Evolutionary conservation across 2,888 invertebrate species (phyloP), one percentile per base, ranked within the genome.

Genomic region (Kryphioiulus occultus): DNA sequence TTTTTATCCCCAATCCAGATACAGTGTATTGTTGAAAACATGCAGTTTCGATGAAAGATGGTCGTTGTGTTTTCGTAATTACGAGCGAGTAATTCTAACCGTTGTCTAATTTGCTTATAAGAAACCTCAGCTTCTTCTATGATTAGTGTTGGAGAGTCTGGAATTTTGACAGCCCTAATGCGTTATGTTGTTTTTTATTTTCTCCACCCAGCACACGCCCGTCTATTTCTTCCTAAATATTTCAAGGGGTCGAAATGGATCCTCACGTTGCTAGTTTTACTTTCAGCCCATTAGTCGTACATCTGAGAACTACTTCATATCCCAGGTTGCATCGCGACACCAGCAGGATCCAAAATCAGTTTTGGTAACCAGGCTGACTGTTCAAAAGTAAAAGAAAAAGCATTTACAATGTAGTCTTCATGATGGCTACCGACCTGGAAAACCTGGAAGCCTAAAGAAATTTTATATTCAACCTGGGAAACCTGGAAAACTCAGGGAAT

Each of bases 81-180:
- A 68, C 26, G 9, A 5, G 26, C 22, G 22, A 4, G 68, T 68
- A 68, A 68, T 68, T 26, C 19, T 22, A 68, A 26, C 68, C 19
- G 7, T 44, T 3, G 68, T 68, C 68, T 68, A 68, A 68, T 68
- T 68, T 68, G 68, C 68, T 68, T 68, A 68, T n/a, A n/a, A 22
- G 68, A 68, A 68, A 68, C 19, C 68, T n/a, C 19, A 26, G 3
- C 5, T 39, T 9, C 26, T 26, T 22, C 5, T 0, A 26, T 68
- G 68, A 68, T 68, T 68, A 68, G 68, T 26, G 26, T 5, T n/a
- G 10, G 68, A 26, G 19, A 68, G 26, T 22, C 22, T 68, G 68
- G 22, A 68, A 68, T 68, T 68, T 68, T 68, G 68, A 68, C 68
- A 68, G 68, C 68, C 26, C 53, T 53, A 53, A 68, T 68, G 22